Percentiles rank a stretch among this genome's conserved stretches.
These are phyloP conservation scores for Rhogogaster chlorosoma DNA, from an alignment of 2,888 invertebrate species.

Conservation along the genomic window DNA sequence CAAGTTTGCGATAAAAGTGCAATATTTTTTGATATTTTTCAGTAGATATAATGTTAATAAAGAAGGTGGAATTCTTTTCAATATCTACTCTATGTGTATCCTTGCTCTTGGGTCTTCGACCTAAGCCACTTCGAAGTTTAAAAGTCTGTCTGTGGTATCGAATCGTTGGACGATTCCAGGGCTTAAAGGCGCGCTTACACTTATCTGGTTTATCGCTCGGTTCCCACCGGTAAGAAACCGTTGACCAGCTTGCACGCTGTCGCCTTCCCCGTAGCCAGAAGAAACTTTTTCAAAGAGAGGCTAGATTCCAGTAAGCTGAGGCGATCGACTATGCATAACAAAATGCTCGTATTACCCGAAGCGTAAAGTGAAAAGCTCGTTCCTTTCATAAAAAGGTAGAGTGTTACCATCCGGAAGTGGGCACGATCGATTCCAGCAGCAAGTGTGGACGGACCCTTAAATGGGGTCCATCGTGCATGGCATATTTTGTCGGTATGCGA, in stretches of 20 bases:
- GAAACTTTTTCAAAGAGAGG: conserved; percentile 31
- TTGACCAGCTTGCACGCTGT: conserved; percentile 46
- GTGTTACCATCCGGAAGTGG: conserved; percentile 47
- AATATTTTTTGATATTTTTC: background rate
- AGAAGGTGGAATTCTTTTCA: background rate
- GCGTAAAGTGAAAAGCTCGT: conserved; percentile 36
- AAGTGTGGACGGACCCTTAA: conserved; percentile 49
- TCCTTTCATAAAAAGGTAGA: background rate
- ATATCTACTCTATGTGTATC: background rate
- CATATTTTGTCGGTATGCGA: conserved; percentile 59
- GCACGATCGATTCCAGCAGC: conserved; percentile 32
- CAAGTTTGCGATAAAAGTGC: background rate
- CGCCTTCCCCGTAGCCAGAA: conserved; percentile 1
- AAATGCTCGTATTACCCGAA: conserved; percentile 48
- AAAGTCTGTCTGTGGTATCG: conserved; percentile 34
- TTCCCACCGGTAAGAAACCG: conserved; percentile 51
- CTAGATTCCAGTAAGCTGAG: conserved; percentile 33
- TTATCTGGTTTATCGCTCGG: conserved; percentile 52
- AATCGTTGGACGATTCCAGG: conserved; percentile 33
- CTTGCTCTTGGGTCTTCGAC: conserved; percentile 24
- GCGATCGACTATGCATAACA: conserved; percentile 30
- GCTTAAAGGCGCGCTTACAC: conserved; percentile 49
- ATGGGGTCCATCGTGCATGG: conserved; percentile 39
- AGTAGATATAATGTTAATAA: background rate
- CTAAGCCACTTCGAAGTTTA: conserved; percentile 20